These are phyloP conservation scores for Tetrax tetrax DNA, from an alignment of 2,113 vertebrate genomes.

Conservation along the genomic window DNA sequence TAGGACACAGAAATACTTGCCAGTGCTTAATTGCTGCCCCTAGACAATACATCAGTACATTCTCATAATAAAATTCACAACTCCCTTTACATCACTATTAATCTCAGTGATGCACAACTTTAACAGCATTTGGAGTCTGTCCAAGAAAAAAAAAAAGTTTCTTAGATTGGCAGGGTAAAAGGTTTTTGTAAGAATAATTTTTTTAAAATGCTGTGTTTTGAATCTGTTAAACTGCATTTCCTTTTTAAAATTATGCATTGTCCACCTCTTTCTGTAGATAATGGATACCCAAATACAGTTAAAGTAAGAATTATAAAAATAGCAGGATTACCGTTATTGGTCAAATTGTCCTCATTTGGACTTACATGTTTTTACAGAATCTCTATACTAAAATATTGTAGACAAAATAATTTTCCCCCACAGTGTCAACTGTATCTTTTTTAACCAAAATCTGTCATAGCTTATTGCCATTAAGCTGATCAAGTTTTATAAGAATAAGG, in stretches of 20 bases:
- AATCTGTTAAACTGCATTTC: slow-evolving; percentile 26
- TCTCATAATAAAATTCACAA: slow-evolving; percentile 15
- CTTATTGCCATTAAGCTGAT: neutral
- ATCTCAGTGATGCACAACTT: slow-evolving; percentile 49
- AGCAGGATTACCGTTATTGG: neutral
- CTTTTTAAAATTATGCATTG: neutral
- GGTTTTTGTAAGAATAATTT: neutral
- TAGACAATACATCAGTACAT: neutral
- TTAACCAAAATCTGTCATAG: neutral
- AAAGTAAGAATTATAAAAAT: neutral
- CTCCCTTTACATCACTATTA: slow-evolving; percentile 12
- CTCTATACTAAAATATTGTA: neutral
- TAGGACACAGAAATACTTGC: slow-evolving; percentile 22
- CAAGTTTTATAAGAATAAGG: neutral
- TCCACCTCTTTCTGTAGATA: neutral
- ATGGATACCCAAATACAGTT: neutral
- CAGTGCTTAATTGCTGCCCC: neutral
- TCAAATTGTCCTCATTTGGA: neutral
- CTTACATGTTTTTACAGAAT: neutral
- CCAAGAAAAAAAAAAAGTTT: neutral
- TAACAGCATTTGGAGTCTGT: slow-evolving; percentile 34
- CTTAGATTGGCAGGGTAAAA: neutral
- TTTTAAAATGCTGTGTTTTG: neutral
- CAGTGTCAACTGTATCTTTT: neutral
- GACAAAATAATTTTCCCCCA: neutral